phyloP scores from a whole-genome alignment of 2,797 vertebrate species.

The Poliocrania exsul region DNA sequence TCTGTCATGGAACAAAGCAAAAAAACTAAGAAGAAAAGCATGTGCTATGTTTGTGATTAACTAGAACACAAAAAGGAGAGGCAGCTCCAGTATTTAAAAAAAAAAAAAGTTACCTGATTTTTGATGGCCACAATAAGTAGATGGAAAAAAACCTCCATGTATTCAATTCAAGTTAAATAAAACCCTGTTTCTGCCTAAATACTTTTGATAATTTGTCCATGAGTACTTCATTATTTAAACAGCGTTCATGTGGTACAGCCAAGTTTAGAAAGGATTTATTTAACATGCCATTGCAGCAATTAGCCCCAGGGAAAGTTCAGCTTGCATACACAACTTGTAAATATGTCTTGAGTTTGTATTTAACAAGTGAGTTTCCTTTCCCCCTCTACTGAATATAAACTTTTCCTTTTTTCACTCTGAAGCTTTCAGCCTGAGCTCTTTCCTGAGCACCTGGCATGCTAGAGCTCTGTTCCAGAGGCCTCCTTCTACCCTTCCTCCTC shows the following conservation, averaged over 20 bases:
- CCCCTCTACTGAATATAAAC: background rate
- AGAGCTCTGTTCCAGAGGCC: background rate
- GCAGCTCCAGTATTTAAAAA: background rate
- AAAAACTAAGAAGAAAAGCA: background rate
- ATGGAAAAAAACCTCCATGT: accelerated
- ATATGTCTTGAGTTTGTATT: conserved; percentile 35
- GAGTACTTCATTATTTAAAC: conserved; percentile 46
- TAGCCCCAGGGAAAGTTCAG: conserved; percentile 47
- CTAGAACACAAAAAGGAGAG: background rate
- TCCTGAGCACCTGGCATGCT: background rate
- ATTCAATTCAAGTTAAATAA: conserved; percentile 17
- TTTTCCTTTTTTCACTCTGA: background rate
- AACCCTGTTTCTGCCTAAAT: background rate
- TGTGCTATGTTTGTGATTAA: background rate
- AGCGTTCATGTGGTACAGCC: background rate
- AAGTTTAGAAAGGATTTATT: conserved; percentile 61
- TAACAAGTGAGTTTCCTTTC: background rate
- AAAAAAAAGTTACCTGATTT: background rate
- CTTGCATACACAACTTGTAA: conserved; percentile 33
- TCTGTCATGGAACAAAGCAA: background rate
- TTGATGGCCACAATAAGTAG: background rate
- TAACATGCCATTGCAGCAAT: conserved; percentile 56
- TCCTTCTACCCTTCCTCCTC: background rate
- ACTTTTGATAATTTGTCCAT: conserved; percentile 23
- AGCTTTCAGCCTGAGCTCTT: background rate